Percentiles rank a stretch among this genome's conserved stretches.
Conservation (phyloP, 1,140 invertebrate genomes). For the Ooceraea biroi region DNA sequence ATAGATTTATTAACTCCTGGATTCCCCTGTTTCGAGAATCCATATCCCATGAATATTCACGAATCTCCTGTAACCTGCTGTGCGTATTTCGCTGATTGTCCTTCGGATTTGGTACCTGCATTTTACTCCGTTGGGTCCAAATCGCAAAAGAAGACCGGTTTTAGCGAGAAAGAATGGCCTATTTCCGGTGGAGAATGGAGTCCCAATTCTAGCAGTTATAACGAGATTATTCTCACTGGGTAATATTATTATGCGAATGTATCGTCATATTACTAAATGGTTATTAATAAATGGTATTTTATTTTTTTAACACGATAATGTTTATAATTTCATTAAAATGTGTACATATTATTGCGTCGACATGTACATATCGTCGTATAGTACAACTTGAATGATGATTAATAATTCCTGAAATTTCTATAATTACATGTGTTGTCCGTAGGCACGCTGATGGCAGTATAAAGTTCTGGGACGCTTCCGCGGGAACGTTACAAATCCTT, state of each 20-base stretch:
- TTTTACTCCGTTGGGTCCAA: constrained; percentile 95
- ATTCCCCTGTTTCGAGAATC: constrained; percentile 99
- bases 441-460: constrained; percentile 98
- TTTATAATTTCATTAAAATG: constrained; percentile 17
- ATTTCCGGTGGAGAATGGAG: constrained; percentile 98
- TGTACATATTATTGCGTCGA: not conserved
- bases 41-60: constrained; percentile 99
- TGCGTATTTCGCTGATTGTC: constrained; percentile 98
- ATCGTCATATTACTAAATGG: not conserved
- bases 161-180: constrained; percentile 98
- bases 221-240: constrained; percentile 98
- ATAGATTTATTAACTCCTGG: constrained; percentile 97
- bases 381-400: constrained; percentile 14
- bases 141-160: constrained; percentile 92
- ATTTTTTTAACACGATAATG: not conserved
- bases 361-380: not conserved
- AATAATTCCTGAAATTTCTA: constrained; percentile 39
- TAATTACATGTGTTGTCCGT: constrained; percentile 73
- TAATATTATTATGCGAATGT: constrained; percentile 82
- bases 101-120: constrained; percentile 97
- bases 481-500: constrained; percentile 96
- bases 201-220: constrained; percentile 96
- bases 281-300: no score
- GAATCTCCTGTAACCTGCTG: constrained; percentile 98
- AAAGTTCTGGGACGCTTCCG: constrained; percentile 99